Conservation (phyloP, 2,888 invertebrate species). For the Ephialtes manifestator region DNA sequence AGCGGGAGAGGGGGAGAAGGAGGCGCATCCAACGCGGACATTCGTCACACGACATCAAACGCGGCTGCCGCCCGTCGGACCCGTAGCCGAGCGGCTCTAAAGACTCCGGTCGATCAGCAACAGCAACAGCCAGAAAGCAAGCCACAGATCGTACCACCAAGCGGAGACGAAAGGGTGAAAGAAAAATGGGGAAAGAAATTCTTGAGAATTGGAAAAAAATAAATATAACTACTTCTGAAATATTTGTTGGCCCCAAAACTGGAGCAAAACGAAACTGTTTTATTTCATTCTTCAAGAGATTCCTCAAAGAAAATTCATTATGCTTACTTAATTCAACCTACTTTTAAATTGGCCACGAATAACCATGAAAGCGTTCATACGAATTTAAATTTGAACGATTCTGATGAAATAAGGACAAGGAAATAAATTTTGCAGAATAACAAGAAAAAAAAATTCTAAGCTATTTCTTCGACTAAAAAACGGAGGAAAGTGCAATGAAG, state of each 20-base stretch:
- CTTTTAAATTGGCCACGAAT: neutral
- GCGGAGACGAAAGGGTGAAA: conserved; percentile 68
- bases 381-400: neutral
- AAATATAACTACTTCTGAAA: conserved; percentile 36
- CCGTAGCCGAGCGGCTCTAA: conserved; percentile 83
- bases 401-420: neutral
- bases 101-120: conserved; percentile 85
- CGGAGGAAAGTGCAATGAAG: neutral
- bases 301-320: neutral
- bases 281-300: conserved; percentile 23
- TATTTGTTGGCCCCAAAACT: conserved; percentile 56
- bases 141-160: conserved; percentile 61
- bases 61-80: conserved; percentile 84
- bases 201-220: conserved; percentile 45
- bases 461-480: neutral
- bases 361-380: neutral
- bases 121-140: conserved; percentile 79
- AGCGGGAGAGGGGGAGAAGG: conserved; percentile 72
- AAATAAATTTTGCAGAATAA: neutral
- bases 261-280: conserved; percentile 40
- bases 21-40: conserved; percentile 85
- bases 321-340: neutral
- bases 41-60: conserved; percentile 86
- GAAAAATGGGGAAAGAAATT: conserved; percentile 62
- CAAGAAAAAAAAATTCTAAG: neutral